Evolutionary conservation across 2,113 vertebrate species (phyloP).

Genomic region (Brachyhypopomus gauderio): DNA sequence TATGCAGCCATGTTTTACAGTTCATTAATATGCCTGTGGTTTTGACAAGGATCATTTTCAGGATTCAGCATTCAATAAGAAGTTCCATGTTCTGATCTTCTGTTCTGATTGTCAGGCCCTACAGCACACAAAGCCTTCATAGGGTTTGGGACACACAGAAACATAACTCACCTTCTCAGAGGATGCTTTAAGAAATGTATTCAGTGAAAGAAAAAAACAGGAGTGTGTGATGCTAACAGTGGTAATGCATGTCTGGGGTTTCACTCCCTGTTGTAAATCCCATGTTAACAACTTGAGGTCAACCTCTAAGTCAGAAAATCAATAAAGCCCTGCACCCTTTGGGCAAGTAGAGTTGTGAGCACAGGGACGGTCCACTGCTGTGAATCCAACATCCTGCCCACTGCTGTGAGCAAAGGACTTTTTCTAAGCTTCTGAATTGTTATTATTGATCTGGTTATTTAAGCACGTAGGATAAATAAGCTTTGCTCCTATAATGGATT

Average conservation of each 20-base stretch:
- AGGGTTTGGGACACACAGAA: background rate
- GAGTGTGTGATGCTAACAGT: too few relatives aligned
- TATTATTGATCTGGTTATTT: slow-evolving; percentile 43
- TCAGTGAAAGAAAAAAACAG: background rate
- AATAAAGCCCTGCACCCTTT: slow-evolving; percentile 52
- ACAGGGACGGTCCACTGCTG: slow-evolving; percentile 35
- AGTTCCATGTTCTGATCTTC: background rate
- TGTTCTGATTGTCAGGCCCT: too few relatives aligned
- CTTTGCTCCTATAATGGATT: too few relatives aligned
- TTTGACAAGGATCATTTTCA: slow-evolving; percentile 54
- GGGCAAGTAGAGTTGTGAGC: slow-evolving; percentile 38
- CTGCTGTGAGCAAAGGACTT: background rate
- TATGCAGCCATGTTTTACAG: slow-evolving; percentile 54
- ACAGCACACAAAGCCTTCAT: background rate
- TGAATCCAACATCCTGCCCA: slow-evolving; percentile 42
- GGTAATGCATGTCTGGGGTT: too few relatives aligned
- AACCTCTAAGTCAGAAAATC: slow-evolving; percentile 51
- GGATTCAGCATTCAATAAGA: slow-evolving; percentile 52
- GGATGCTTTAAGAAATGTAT: background rate
- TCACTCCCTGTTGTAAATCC: too few relatives aligned
- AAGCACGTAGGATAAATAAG: too few relatives aligned
- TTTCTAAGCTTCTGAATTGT: slow-evolving; percentile 49
- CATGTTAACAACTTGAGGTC: slow-evolving; percentile 44
- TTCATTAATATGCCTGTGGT: slow-evolving; percentile 57
- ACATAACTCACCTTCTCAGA: background rate